phyloP scores from a whole-genome alignment of 2,888 invertebrate genomes.

The Vannuccia rotundouncinata region DNA sequence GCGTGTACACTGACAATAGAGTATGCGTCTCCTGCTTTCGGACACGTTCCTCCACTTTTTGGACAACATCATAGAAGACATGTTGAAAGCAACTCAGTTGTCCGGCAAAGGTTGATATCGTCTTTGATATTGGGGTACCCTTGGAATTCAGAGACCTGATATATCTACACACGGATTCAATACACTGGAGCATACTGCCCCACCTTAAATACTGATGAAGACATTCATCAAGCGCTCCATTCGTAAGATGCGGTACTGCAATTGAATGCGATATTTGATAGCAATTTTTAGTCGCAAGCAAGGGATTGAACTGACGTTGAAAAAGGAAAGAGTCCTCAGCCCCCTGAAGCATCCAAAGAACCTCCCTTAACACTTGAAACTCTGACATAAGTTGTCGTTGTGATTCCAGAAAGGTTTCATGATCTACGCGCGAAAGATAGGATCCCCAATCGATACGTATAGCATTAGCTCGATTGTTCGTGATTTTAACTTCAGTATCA shows the following conservation, averaged over 20 bases:
- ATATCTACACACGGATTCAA: not conserved
- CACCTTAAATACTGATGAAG: not conserved
- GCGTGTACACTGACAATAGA: not conserved
- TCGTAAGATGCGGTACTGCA: not conserved
- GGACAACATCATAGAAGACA: not conserved
- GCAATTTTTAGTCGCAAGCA: not conserved
- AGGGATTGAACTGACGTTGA: not conserved
- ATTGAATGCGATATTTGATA: not conserved
- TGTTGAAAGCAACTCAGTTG: not conserved
- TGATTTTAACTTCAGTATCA: not conserved
- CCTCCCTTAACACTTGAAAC: not conserved
- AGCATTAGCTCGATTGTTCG: not conserved
- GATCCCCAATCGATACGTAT: not conserved
- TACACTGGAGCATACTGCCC: not conserved
- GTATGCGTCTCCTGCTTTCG: not conserved
- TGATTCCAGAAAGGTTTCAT: not conserved
- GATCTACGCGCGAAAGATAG: not conserved
- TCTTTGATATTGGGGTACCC: not conserved
- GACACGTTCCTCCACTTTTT: not conserved
- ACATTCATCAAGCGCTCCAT: not conserved
- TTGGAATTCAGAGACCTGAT: not conserved
- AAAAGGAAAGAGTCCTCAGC: slow-evolving; percentile 3
- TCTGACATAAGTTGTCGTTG: not conserved
- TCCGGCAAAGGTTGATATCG: not conserved
- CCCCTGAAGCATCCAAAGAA: slow-evolving; percentile 12